Conservation (phyloP, 2,888 invertebrate species). For the Eupsilia transversa region DNA sequence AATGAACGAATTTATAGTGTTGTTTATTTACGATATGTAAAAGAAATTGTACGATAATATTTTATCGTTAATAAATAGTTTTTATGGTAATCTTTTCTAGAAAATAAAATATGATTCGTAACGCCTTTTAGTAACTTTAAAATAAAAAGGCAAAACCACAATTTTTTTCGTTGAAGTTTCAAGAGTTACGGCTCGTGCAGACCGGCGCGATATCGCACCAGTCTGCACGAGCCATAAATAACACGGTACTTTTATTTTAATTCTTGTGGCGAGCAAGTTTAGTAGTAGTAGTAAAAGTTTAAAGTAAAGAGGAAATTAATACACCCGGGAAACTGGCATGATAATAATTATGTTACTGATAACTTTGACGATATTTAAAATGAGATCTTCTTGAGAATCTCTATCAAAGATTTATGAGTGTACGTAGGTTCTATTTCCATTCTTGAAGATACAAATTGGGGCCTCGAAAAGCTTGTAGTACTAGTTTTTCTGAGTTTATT, state of each 20-base stretch:
- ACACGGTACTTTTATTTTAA: constrained; percentile 9
- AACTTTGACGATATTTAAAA: background rate
- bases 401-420: background rate
- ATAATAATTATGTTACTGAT: background rate
- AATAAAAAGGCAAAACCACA: background rate
- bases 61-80: constrained; percentile 46
- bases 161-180: constrained; percentile 11
- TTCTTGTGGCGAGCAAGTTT: background rate
- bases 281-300: too few species aligned
- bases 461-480: background rate
- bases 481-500: background rate
- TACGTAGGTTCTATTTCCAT: background rate
- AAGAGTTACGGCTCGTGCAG: too few species aligned
- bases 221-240: too few species aligned
- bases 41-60: constrained; percentile 42
- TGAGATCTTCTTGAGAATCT: background rate
- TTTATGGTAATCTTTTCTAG: constrained; percentile 43
- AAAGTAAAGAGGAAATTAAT: background rate
- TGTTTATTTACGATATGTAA: constrained; percentile 52
- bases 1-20: constrained; percentile 45
- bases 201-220: too few species aligned
- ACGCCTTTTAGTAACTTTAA: background rate
- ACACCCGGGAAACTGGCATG: background rate
- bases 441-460: background rate
- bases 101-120: constrained; percentile 13